These are phyloP conservation scores for Hoplodrina blanda DNA, from an alignment of 2,888 invertebrate genomes.

Conservation along the genomic window DNA sequence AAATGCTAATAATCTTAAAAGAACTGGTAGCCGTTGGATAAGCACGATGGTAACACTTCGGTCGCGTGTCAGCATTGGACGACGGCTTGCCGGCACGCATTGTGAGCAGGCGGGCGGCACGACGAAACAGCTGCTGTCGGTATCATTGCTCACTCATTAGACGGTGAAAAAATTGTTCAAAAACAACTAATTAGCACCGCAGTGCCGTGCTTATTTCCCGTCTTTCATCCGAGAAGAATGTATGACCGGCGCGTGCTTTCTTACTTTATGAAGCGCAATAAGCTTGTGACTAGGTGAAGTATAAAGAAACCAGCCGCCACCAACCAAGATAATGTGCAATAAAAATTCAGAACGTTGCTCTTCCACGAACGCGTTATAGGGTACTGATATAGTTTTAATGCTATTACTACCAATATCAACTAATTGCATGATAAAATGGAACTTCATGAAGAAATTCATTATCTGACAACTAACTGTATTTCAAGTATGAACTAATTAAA, in stretches of 20 bases:
- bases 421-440: constrained; percentile 70
- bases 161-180: constrained; percentile 75
- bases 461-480: constrained; percentile 1
- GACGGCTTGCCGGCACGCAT: constrained; percentile 75
- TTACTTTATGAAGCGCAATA: constrained; percentile 76
- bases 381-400: constrained; percentile 72
- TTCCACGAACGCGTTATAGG: constrained; percentile 73
- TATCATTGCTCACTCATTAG: constrained; percentile 77
- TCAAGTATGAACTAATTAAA: constrained; percentile 17
- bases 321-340: constrained; percentile 80
- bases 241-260: constrained; percentile 74
- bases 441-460: constrained; percentile 39
- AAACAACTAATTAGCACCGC: constrained; percentile 79
- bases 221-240: constrained; percentile 75
- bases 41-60: constrained; percentile 62
- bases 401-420: constrained; percentile 65
- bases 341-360: constrained; percentile 82
- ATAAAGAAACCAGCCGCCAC: constrained; percentile 72
- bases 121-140: constrained; percentile 76
- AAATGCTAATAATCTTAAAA: constrained; percentile 25
- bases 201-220: constrained; percentile 73
- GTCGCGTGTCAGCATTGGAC: constrained; percentile 71
- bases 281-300: constrained; percentile 71
- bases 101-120: constrained; percentile 77
- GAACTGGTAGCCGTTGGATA: constrained; percentile 50